Conservation (phyloP, 2,888 invertebrate genomes). For the Bhutanitis thaidina region DNA sequence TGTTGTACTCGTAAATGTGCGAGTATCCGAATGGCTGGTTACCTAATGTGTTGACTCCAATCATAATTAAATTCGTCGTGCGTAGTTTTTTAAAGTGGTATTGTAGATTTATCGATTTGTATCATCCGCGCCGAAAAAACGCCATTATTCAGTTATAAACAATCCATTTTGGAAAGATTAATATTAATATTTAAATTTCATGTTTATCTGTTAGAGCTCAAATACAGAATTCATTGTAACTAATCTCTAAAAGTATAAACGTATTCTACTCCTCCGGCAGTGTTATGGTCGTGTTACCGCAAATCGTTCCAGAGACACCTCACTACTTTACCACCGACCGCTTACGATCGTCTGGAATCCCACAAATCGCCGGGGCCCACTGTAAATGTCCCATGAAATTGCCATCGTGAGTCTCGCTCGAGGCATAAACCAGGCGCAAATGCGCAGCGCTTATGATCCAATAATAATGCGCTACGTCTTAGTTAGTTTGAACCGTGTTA, state of each 20-base stretch:
- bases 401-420: slow-evolving; percentile 69
- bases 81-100: too few relatives aligned
- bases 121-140: too few relatives aligned
- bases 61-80: slow-evolving; percentile 15
- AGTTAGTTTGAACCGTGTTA: slow-evolving; percentile 21
- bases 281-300: too few relatives aligned
- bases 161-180: too few relatives aligned
- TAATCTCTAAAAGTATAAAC: too few relatives aligned
- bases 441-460: slow-evolving; percentile 65
- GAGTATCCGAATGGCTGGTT: background rate
- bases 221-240: too few relatives aligned
- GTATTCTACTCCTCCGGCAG: too few relatives aligned
- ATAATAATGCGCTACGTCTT: slow-evolving; percentile 57
- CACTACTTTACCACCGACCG: slow-evolving; percentile 23
- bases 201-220: too few relatives aligned
- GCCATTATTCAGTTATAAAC: too few relatives aligned
- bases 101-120: too few relatives aligned
- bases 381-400: slow-evolving; percentile 70
- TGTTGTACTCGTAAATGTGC: background rate
- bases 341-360: slow-evolving; percentile 52
- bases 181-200: too few relatives aligned
- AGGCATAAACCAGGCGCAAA: slow-evolving; percentile 60
- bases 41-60: background rate
- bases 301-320: slow-evolving; percentile 34
- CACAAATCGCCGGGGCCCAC: slow-evolving; percentile 50